Evolutionary conservation across 1,140 invertebrate species (phyloP), one percentile per base, ranked within the genome.

Genomic region (Mesaphorura yosii): DNA sequence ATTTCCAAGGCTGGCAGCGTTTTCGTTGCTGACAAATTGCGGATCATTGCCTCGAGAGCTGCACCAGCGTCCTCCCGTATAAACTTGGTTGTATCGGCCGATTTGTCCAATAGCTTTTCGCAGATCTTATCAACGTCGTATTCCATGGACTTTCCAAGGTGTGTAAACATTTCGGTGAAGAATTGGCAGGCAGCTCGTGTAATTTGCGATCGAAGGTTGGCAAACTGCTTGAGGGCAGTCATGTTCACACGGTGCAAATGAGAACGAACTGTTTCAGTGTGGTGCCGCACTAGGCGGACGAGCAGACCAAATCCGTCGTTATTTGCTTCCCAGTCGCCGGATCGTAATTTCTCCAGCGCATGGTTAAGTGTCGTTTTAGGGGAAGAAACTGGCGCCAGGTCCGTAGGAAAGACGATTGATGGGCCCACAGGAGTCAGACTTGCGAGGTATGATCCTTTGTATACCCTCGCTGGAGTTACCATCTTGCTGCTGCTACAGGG

Each of bases 21-120:
- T 69, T 78, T 78, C 26, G 70, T 68, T 38, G 75, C 77, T 54
- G 71, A 76, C 38, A 83, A 65, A 64, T 79, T 76, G 42, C 84
- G 79, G 27, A 88, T 77, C 78, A 95, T 84, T 6, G 76, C 72
- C 59, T 83, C 81, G 27, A 97, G 65, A 20, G 89, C 84, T n/a
- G 75, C 72, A 19, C 85, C 83, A 14, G 87, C 83, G 68, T 95
- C 91, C 17, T 82, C 83, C 37, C 88, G 74, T 22, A 96, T 74
- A 66, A 96, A 97, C 60, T 83, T 82, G 68, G 92, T 94, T 1
- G 88, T 93, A 65, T 96, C 92, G 0, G 87, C 86, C 37, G 86
- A 86, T 61, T 90, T 81, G 55, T 86, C 81, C 17, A 97, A 70
- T 23, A 97, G 69, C 6, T 83, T 78, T 20, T 76, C 78, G 0